Evolutionary conservation across 2,888 invertebrate species (phyloP).

Genomic region (Mayetiola destructor): DNA sequence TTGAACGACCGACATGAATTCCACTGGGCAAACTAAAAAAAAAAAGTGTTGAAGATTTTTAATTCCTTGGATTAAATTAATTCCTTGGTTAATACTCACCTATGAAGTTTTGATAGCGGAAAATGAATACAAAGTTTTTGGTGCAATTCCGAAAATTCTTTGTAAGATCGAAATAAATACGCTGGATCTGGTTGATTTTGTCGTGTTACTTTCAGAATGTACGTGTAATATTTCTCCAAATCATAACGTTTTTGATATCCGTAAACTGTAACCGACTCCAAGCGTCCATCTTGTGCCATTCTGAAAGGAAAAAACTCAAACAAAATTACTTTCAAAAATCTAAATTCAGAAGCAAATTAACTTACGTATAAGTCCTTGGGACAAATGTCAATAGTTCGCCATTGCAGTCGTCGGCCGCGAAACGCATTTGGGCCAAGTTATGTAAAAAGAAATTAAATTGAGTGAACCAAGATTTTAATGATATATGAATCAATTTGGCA

Average conservation of each 20-base stretch:
- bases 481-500: conserved; percentile 89
- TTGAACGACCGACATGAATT: conserved; percentile 77
- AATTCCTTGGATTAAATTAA: conserved; percentile 15
- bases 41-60: background rate
- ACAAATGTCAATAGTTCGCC: conserved; percentile 82
- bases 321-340: conserved; percentile 16
- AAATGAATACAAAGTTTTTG: conserved; percentile 85
- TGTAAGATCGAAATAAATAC: conserved; percentile 84
- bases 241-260: conserved; percentile 90
- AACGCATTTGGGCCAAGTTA: conserved; percentile 84
- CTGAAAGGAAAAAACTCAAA: conserved; percentile 35
- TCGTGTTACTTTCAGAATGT: conserved; percentile 68
- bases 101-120: conserved; percentile 78
- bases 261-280: conserved; percentile 70
- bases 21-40: conserved; percentile 49
- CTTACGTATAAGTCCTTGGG: conserved; percentile 84
- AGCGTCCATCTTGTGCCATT: conserved; percentile 76
- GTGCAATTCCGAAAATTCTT: conserved; percentile 93
- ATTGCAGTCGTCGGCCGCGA: conserved; percentile 71
- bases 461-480: conserved; percentile 83
- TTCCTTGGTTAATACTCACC: conserved; percentile 41
- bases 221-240: conserved; percentile 95
- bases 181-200: conserved; percentile 75
- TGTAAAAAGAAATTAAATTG: conserved; percentile 98
- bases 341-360: too few species aligned